Percentiles rank a stretch among this genome's conserved stretches.
Conservation (phyloP, 2,888 invertebrate genomes). For the Catocala fraxini region DNA sequence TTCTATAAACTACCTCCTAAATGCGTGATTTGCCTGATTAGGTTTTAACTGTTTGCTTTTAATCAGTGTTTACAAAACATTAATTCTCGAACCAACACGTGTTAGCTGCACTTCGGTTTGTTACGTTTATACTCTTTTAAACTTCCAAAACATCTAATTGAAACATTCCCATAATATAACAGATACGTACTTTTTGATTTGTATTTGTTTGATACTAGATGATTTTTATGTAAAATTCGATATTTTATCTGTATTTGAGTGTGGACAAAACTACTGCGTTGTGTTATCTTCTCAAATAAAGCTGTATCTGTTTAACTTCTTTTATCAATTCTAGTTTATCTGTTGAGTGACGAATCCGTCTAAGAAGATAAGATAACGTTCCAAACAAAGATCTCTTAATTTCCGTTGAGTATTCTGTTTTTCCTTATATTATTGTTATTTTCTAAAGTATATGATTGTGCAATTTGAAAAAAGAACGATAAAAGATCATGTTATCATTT, state of each 20-base stretch:
- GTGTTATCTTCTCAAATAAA: slow-evolving; percentile 17
- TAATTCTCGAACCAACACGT: slow-evolving; percentile 12
- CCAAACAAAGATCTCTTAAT: background rate
- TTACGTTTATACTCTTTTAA: too few species aligned
- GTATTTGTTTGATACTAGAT: background rate
- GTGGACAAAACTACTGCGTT: slow-evolving; percentile 8
- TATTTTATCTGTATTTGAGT: slow-evolving; percentile 20
- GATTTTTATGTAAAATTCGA: slow-evolving; percentile 9
- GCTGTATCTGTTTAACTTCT: slow-evolving; percentile 11
- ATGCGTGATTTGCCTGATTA: background rate
- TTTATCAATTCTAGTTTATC: slow-evolving; percentile 16
- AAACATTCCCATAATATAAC: background rate
- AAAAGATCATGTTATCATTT: too few species aligned
- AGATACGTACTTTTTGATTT: background rate
- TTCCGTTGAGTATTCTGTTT: background rate
- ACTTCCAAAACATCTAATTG: background rate
- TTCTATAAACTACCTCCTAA: background rate
- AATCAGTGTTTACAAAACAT: slow-evolving; percentile 8
- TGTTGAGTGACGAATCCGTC: slow-evolving; percentile 8
- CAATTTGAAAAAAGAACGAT: too few species aligned
- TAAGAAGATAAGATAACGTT: slow-evolving; percentile 22
- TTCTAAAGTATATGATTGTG: background rate
- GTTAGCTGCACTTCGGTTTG: slow-evolving; percentile 1
- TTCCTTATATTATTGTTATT: background rate
- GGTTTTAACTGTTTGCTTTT: slow-evolving; percentile 8